These are phyloP conservation scores for Monochamus saltuarius DNA, from an alignment of 1,140 invertebrate genomes.

Conservation along the genomic window DNA sequence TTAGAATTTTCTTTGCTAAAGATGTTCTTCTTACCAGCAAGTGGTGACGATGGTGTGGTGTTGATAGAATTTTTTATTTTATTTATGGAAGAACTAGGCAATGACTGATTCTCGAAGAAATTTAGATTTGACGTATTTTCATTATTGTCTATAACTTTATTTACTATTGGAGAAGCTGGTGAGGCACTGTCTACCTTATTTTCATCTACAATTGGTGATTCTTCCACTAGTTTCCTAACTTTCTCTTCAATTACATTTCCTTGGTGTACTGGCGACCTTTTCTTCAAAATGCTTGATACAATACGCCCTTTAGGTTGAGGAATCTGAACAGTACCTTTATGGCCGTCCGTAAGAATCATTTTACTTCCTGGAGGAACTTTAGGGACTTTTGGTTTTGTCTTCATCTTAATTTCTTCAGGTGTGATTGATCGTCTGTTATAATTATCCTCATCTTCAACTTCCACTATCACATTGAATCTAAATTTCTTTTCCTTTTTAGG, in stretches of 20 bases:
- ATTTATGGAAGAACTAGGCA: no score
- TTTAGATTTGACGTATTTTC: no score
- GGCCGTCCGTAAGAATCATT: conserved; percentile 9
- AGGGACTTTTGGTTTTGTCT: no score
- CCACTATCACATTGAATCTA: conserved; percentile 41
- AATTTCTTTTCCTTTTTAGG: conserved; percentile 39
- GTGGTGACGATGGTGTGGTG: no score
- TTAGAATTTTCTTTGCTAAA: not conserved
- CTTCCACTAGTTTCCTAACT: conserved; percentile 1
- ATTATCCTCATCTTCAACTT: conserved; percentile 25
- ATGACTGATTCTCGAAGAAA: no score
- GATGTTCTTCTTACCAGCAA: no score
- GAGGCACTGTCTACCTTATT: no score
- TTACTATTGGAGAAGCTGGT: no score
- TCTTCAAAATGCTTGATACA: conserved; percentile 35
- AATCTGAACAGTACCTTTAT: conserved; percentile 29
- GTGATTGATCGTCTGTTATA: not conserved
- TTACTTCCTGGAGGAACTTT: not conserved
- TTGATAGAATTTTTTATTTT: no score
- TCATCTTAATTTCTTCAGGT: not conserved
- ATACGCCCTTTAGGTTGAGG: conserved; percentile 30
- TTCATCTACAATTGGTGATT: not conserved
- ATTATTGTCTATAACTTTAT: no score
- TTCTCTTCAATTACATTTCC: conserved; percentile 13
- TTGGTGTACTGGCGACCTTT: conserved; percentile 9